phyloP scores from a whole-genome alignment of 2,113 vertebrate genomes.

The Promerops cafer region DNA sequence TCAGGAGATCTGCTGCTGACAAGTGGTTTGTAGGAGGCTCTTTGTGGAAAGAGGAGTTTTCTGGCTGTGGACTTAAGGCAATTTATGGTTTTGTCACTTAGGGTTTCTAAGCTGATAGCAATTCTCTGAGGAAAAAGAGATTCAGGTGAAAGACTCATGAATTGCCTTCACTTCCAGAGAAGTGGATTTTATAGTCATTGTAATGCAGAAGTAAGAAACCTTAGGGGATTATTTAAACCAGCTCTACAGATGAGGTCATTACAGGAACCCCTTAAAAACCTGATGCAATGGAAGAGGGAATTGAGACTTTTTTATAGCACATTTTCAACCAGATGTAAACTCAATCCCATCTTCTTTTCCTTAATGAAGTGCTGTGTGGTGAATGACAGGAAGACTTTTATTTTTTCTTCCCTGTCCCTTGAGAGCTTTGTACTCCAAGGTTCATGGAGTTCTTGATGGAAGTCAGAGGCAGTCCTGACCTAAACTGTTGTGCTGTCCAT shows the following conservation, averaged over 20 bases:
- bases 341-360: not conserved
- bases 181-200: not conserved
- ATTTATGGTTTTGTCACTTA: not conserved
- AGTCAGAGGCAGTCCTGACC: not conserved
- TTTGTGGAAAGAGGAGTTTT: not conserved
- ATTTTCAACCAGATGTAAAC: not conserved
- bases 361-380: not conserved
- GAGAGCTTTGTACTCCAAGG: not conserved
- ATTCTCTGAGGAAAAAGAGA: not conserved
- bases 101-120: not conserved
- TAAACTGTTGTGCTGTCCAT: not conserved
- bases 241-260: not conserved
- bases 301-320: not conserved
- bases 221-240: not conserved
- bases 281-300: not conserved
- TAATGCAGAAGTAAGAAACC: not conserved
- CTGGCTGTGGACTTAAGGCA: not conserved
- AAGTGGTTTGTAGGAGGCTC: not conserved
- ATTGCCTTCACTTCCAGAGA: not conserved
- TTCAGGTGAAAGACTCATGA: not conserved
- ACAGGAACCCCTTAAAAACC: not conserved
- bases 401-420: not conserved
- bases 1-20: not conserved
- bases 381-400: not conserved
- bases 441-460: not conserved